phyloP scores from a whole-genome alignment of 2,888 invertebrate species.

The Leucophenga maculata region DNA sequence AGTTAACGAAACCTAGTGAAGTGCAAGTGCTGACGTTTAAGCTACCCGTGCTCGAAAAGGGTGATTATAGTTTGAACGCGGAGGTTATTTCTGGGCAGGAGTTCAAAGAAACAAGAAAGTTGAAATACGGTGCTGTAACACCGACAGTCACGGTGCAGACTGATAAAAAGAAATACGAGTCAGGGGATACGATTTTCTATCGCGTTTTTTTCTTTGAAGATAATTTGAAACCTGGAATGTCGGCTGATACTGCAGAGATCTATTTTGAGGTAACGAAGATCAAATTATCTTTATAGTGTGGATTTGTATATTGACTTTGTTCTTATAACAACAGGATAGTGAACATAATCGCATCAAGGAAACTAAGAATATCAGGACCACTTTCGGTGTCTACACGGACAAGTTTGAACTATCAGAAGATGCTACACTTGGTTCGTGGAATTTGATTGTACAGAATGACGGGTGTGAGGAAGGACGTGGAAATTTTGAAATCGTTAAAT shows the following conservation, averaged over 20 bases:
- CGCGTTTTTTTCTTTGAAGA: slow-evolving; percentile 76
- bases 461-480: slow-evolving; percentile 51
- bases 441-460: slow-evolving; percentile 69
- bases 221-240: slow-evolving; percentile 79
- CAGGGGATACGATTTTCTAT: slow-evolving; percentile 87
- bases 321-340: slow-evolving; percentile 78
- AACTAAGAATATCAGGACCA: slow-evolving; percentile 77
- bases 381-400: slow-evolving; percentile 77
- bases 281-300: not conserved
- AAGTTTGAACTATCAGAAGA: slow-evolving; percentile 83
- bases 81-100: slow-evolving; percentile 80
- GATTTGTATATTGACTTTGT: not conserved
- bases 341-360: slow-evolving; percentile 87
- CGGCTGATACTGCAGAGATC: slow-evolving; percentile 76
- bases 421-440: slow-evolving; percentile 93
- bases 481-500: slow-evolving; percentile 83
- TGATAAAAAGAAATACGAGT: slow-evolving; percentile 92
- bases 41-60: slow-evolving; percentile 68
- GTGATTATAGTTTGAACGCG: slow-evolving; percentile 83
- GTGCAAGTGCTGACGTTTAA: slow-evolving; percentile 57
- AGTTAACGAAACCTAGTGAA: slow-evolving; percentile 49
- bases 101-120: slow-evolving; percentile 81
- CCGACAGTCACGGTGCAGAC: slow-evolving; percentile 85
- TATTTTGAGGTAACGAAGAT: slow-evolving; percentile 77
- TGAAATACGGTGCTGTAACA: slow-evolving; percentile 75